phyloP scores from a whole-genome alignment of 2,888 invertebrate genomes.

The Dolichopus griseipennis region DNA sequence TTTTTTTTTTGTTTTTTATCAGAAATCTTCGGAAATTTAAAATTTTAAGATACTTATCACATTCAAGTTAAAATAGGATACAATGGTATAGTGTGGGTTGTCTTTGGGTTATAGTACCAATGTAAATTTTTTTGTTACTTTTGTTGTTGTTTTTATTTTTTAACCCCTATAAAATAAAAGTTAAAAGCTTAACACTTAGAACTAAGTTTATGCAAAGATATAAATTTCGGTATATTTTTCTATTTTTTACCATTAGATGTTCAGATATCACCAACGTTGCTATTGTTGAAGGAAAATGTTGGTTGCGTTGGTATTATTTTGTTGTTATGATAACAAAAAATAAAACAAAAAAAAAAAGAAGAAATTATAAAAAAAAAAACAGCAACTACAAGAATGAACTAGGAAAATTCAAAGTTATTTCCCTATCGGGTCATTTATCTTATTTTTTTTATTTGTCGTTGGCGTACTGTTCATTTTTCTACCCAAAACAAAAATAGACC shows the following conservation, averaged over 20 bases:
- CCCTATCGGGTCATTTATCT: conserved; percentile 11
- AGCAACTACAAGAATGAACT: no score
- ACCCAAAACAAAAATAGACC: not conserved
- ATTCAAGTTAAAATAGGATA: no score
- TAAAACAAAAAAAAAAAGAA: not conserved
- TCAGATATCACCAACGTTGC: no score
- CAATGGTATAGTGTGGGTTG: no score
- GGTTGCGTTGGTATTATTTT: no score
- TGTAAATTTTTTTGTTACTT: not conserved
- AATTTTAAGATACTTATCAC: no score
- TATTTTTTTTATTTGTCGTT: not conserved
- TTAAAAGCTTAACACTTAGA: conserved; percentile 2
- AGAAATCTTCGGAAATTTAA: no score
- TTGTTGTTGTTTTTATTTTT: not conserved
- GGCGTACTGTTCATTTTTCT: not conserved
- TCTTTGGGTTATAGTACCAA: no score
- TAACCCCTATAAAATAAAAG: conserved; percentile 11
- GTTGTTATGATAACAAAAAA: not conserved
- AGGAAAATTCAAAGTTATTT: not conserved
- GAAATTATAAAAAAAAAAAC: not conserved
- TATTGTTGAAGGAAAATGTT: no score
- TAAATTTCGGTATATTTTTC: not conserved
- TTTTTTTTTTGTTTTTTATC: no score
- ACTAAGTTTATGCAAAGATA: not conserved
- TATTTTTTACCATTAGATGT: not conserved